A percentile compares a stretch with the other conserved stretches of the same genome.
These are phyloP conservation scores for Zaprionus lineosus DNA, from an alignment of 2,888 invertebrate species.

Conservation along the genomic window DNA sequence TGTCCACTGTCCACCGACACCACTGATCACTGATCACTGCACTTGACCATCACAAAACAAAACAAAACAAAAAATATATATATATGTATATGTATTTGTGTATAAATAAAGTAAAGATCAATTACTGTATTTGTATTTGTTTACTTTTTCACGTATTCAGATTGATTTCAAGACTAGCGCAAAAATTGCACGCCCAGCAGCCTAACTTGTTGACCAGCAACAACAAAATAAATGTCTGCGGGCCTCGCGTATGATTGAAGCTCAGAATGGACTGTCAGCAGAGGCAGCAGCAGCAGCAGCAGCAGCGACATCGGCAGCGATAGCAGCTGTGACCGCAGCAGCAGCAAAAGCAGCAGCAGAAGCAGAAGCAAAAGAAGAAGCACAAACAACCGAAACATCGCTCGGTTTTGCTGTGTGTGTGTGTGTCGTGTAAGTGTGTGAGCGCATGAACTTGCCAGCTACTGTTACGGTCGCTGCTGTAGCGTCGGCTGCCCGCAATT, in stretches of 20 bases:
- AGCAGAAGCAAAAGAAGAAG: too few relatives aligned
- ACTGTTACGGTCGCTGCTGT: constrained; percentile 8
- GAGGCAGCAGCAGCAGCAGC: constrained; percentile 3
- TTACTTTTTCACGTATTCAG: too few relatives aligned
- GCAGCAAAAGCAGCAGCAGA: not conserved
- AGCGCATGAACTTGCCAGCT: constrained; percentile 27
- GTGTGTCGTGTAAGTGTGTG: constrained; percentile 9
- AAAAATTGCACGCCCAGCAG: constrained; percentile 50
- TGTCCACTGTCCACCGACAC: too few relatives aligned
- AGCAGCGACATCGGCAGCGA: constrained; percentile 4
- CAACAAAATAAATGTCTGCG: constrained; percentile 58
- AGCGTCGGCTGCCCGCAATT: constrained; percentile 13
- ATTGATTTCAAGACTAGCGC: constrained; percentile 20
- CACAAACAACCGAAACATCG: too few relatives aligned
- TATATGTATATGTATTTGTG: constrained; percentile 1
- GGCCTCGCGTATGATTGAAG: constrained; percentile 63
- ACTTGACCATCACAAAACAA: not conserved
- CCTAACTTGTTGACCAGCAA: constrained; percentile 61
- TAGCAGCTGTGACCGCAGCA: not conserved
- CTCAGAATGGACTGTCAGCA: constrained; percentile 56
- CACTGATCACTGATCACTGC: not conserved
- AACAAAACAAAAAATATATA: not conserved
- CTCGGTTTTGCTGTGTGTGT: too few relatives aligned
- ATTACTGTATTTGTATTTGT: not conserved
- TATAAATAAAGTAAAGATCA: too few relatives aligned